Base-by-base conservation (phyloP, 2,113 vertebrate species). In the Upupa epops region DNA sequence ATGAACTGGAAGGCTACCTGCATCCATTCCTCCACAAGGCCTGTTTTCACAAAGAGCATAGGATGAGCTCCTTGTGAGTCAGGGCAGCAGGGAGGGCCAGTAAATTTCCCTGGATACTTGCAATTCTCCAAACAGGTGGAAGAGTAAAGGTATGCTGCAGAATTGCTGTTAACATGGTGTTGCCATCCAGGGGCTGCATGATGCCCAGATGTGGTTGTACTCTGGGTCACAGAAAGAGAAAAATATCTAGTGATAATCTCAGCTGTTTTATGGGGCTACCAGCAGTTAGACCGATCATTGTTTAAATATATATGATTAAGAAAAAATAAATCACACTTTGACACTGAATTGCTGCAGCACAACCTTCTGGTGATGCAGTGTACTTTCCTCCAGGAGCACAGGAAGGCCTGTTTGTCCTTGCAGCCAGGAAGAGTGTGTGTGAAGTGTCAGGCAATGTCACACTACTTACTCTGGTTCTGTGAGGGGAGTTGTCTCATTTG, bases 401-500 rank as follows among this genome's bases (percentile, higher is more conserved):
- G 34, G 42, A 71, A 59, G 17, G 9, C 20, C 37, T 48, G 36
- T 59, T 34, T 3, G 1, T 46, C 14, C 28, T 56, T 2, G 1
- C 8, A 80, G n/a, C 8, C 55, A 61, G 45, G 9, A 54, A 28
- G 13, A 40, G 21, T 40, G 49, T 49, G 8, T 49, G 24, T 65
- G 46, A 80, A 86, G 37, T 5, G 29, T 37, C 7, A 22, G 24
- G 48, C 24, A 69, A 64, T 49, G 32, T 68, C 13, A 77, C 20
- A 24, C 29, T 96, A 97, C 98, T 92, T 98, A 98, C 98, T 98
- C 98, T 3, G 98, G 98, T 94, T 98, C 98, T 97, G 98, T 98
- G 66, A 98, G 97, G 37, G 98, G 98, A 89, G 98, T 98, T 76
- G 98, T 98, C 97, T 98, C 98, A 97, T 98, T 99, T 95, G 98